A percentile compares a stretch with the other conserved stretches of the same genome.
These are phyloP conservation scores for Steinernema khuongi DNA, from an alignment of 1,140 invertebrate species.

Conservation along the genomic window DNA sequence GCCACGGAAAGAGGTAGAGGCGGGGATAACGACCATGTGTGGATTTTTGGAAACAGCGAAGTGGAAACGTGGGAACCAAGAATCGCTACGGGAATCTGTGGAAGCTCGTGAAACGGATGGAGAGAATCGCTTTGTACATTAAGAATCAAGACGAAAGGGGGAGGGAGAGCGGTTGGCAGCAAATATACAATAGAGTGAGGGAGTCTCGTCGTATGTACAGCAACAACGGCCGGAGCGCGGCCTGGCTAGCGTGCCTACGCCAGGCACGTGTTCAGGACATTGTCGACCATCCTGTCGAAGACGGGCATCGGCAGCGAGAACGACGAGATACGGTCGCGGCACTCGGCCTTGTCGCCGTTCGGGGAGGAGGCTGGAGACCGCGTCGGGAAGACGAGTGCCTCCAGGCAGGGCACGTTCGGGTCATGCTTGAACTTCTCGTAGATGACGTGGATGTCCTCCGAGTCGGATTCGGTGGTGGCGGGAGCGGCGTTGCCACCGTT, in stretches of 20 bases:
- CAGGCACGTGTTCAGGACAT: background rate
- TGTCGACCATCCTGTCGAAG: background rate
- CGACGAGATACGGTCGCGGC: background rate
- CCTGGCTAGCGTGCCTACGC: background rate
- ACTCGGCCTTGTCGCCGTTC: background rate
- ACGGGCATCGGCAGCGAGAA: background rate
- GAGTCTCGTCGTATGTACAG: background rate
- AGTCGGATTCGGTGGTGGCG: background rate
- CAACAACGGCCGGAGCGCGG: background rate
- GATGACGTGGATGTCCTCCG: background rate
- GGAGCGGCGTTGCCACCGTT: background rate
- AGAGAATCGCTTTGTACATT: background rate
- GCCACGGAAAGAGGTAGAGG: background rate
- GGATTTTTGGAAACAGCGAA: background rate
- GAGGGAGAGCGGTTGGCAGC: background rate
- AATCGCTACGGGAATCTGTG: slow-evolving; percentile 5
- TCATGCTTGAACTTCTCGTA: slow-evolving; percentile 7
- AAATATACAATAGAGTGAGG: background rate
- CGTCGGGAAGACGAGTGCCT: background rate
- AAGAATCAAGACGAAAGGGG: background rate
- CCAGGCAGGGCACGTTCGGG: background rate
- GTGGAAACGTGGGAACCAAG: background rate
- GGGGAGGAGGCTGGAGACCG: background rate
- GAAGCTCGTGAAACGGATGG: background rate
- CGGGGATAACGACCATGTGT: background rate